Evolutionary conservation across 2,888 invertebrate genomes (phyloP), one percentile per base, ranked within the genome.

Genomic region (Andrena haemorrhoa): DNA sequence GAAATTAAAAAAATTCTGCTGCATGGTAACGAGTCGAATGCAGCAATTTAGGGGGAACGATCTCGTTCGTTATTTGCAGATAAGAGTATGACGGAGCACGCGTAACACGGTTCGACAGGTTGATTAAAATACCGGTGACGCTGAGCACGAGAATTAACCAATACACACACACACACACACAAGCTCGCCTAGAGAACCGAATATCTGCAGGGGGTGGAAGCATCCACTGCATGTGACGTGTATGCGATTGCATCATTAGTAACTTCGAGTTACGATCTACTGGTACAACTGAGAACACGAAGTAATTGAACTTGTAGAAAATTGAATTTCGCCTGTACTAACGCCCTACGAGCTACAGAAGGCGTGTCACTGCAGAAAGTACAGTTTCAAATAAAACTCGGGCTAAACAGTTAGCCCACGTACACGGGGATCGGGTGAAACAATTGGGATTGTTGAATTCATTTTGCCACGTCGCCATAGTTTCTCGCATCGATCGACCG

Each of bases 241-340:
- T 79, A 84, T 75, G 87, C 78, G 75, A 89, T 88, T 86, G 85
- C 86, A 82, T 87, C 85, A 84, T 90, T 90, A 87, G 85, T 86
- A 79, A 86, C 75, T 79, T 79, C 26, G 53, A 53, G 8, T 31
- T 65, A 65, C 56, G 75, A 58, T 71, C 61, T 33, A 69, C 53
- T 69, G 23, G 16, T 75, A 58, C 41, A 82, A 76, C 64, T 26
- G 33, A 33, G 33, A 33, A 29, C 61, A 31, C 56, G 23, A 78
- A 82, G 83, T 74, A 78, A 82, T 82, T 71, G 70, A 82, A 82
- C 77, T 78, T 70, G 70, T 63, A 47, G 60, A 83, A 76, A 75
- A 78, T 82, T 74, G 74, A 58, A 82, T 77, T 61, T 8, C 47
- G 16, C 72, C 49, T 63, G 51, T 35, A 49, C 26, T 8, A 66